These are phyloP conservation scores for Triplophysa rosa DNA, from an alignment of 2,113 vertebrate species.

Conservation along the genomic window DNA sequence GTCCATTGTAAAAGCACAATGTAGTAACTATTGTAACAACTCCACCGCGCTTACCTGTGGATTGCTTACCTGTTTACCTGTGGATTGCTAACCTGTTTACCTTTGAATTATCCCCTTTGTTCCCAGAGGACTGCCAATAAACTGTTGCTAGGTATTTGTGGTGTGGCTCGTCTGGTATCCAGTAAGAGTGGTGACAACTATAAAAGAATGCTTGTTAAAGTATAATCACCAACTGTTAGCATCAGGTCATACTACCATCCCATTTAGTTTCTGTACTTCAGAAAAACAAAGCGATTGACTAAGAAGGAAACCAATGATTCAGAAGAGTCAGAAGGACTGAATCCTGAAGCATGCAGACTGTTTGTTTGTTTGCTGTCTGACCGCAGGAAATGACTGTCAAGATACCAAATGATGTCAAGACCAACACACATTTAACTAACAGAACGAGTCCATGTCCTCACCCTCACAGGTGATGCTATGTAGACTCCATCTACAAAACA, in stretches of 20 bases:
- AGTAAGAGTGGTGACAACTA: too few species aligned
- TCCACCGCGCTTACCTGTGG: too few species aligned
- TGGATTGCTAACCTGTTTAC: too few species aligned
- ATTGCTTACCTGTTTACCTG: too few species aligned
- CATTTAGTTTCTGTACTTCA: not conserved
- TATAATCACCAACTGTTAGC: not conserved
- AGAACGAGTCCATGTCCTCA: slow-evolving; percentile 27
- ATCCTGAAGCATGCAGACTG: slow-evolving; percentile 48
- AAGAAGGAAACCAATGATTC: slow-evolving; percentile 37
- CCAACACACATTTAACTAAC: slow-evolving; percentile 10
- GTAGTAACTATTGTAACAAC: too few species aligned
- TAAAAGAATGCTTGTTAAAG: not conserved
- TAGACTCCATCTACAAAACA: not conserved
- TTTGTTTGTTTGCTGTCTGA: slow-evolving; percentile 52
- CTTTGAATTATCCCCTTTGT: too few species aligned
- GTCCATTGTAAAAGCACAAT: too few species aligned
- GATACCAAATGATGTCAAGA: slow-evolving; percentile 66
- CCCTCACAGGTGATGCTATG: slow-evolving; percentile 15
- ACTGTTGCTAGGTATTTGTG: too few species aligned
- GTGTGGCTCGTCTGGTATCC: too few species aligned
- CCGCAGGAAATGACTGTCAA: slow-evolving; percentile 64
- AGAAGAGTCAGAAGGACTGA: slow-evolving; percentile 42
- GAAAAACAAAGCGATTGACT: slow-evolving; percentile 30
- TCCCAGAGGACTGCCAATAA: too few species aligned
- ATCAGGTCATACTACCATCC: not conserved